These are phyloP conservation scores for Megalops cyprinoides DNA, from an alignment of 2,797 vertebrate genomes.

Conservation along the genomic window DNA sequence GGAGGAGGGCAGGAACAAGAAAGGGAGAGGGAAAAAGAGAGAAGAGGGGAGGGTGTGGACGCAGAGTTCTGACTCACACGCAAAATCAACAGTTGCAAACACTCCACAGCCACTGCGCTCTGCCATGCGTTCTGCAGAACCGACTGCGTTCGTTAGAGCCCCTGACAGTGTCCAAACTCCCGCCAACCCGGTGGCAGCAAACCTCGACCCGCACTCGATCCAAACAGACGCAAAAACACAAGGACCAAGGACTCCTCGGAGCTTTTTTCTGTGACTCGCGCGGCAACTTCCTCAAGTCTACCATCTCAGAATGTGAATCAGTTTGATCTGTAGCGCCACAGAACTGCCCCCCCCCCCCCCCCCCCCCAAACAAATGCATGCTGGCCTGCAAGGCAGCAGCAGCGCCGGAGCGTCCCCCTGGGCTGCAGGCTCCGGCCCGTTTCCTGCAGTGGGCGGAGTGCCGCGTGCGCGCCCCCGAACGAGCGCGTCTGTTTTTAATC, in stretches of 20 bases:
- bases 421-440: neutral
- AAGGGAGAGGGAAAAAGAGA: conserved; percentile 35
- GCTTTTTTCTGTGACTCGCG: too few species aligned
- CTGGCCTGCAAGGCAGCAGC: neutral
- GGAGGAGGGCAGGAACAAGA: conserved; percentile 24
- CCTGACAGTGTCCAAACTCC: too few species aligned
- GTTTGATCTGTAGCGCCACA: too few species aligned
- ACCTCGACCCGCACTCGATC: too few species aligned
- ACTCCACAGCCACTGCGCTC: neutral
- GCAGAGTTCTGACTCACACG: neutral
- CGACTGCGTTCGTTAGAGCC: too few species aligned
- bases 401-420: neutral
- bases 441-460: neutral
- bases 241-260: neutral
- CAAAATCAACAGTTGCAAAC: neutral
- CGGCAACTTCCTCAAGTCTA: too few species aligned
- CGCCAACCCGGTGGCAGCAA: too few species aligned
- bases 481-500: neutral
- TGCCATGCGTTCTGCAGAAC: too few species aligned
- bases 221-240: neutral
- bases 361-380: too few species aligned
- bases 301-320: too few species aligned
- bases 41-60: conserved; percentile 16
- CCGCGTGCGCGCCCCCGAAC: neutral
- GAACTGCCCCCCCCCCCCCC: too few species aligned